These are phyloP conservation scores for Charadrius vociferus DNA, from an alignment of 2,113 vertebrate species.

Conservation along the genomic window DNA sequence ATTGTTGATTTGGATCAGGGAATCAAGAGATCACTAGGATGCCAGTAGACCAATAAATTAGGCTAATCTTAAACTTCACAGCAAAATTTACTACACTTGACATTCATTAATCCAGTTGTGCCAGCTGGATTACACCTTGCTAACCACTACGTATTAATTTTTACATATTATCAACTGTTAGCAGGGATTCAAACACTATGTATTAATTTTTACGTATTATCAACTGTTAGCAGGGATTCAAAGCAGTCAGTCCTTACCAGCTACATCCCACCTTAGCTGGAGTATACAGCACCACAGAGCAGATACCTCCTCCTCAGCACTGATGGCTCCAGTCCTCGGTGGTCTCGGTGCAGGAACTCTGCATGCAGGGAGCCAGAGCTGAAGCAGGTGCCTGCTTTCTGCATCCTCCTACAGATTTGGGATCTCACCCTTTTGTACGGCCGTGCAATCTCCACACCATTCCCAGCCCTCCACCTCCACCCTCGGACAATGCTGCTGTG, in stretches of 20 bases:
- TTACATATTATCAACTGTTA: neutral
- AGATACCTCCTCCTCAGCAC: rapidly evolving
- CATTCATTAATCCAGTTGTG: neutral
- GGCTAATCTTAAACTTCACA: neutral
- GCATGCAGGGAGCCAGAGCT: neutral
- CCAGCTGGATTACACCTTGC: neutral
- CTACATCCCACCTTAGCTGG: neutral
- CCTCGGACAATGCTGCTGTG: neutral
- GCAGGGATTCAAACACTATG: no score
- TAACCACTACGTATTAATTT: neutral
- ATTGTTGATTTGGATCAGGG: neutral
- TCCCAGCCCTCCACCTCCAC: neutral
- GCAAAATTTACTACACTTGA: neutral
- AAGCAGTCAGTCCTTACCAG: neutral
- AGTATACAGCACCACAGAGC: neutral
- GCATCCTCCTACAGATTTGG: neutral
- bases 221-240: neutral
- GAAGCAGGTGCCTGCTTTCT: neutral
- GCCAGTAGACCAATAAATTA: neutral
- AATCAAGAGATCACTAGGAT: neutral
- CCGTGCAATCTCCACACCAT: rapidly evolving
- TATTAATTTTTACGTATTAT: neutral
- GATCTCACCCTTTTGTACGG: neutral
- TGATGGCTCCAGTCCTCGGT: neutral
- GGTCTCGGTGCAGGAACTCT: neutral